Conservation (phyloP, 2,888 invertebrate species). For the Drosophila subsilvestris region DNA sequence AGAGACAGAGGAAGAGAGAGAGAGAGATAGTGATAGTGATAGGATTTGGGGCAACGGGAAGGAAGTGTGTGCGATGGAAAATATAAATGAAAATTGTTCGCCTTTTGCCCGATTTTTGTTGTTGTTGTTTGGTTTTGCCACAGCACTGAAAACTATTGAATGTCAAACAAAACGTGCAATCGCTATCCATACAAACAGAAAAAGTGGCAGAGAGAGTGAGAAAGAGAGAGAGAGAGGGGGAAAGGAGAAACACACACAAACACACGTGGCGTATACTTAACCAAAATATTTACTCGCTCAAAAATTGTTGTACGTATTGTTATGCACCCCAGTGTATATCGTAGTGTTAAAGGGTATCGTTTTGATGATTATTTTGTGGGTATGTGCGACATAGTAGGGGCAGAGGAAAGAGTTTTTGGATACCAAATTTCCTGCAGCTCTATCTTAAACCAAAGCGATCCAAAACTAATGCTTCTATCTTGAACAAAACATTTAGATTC, state of each 20-base stretch:
- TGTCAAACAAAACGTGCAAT: constrained; percentile 72
- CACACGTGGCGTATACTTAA: constrained; percentile 68
- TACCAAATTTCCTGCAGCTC: not conserved
- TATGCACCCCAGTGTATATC: not conserved
- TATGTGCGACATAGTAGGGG: not conserved
- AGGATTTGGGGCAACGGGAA: constrained; percentile 23
- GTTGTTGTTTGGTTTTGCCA: constrained; percentile 43
- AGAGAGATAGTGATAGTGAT: not conserved
- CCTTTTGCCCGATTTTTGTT: constrained; percentile 16
- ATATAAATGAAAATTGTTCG: constrained; percentile 49
- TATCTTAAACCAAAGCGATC: not conserved
- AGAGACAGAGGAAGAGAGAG: not conserved
- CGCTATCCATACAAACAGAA: constrained; percentile 47
- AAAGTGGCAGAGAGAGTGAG: constrained; percentile 14
- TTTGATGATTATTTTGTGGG: not conserved
- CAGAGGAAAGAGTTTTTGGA: not conserved
- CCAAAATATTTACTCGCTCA: constrained; percentile 65
- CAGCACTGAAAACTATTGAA: constrained; percentile 71
- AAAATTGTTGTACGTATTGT: constrained; percentile 39
- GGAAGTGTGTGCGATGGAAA: constrained; percentile 14
- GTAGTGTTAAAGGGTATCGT: not conserved
- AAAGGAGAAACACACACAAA: constrained; percentile 6
- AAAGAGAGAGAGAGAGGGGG: not conserved
- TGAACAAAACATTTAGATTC: not conserved
- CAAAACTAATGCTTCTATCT: not conserved